Evolutionary conservation across 37 sponge, comb jelly and placozoan genomes (phyloP).

Genomic region (Agelas oroides): DNA sequence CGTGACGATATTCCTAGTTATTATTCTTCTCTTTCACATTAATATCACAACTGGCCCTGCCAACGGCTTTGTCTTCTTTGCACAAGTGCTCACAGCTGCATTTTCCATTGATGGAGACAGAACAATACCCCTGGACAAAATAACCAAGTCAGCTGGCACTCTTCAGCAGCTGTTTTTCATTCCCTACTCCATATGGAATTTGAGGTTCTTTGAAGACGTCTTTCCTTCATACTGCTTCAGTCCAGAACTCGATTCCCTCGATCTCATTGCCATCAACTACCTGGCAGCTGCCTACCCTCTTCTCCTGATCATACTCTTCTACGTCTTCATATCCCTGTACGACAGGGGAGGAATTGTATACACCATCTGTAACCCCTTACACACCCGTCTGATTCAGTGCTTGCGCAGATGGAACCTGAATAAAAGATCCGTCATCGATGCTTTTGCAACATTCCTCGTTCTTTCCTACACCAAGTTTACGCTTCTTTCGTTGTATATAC

Average conservation of each 20-base stretch:
- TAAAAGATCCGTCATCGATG: conserved; percentile 21
- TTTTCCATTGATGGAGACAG: conserved; percentile 38
- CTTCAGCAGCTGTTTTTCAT: not conserved
- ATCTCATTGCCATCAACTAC: conserved; percentile 5
- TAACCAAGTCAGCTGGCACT: not conserved
- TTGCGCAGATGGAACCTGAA: conserved; percentile 36
- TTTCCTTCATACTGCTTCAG: conserved; percentile 13
- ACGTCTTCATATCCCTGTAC: conserved; percentile 19
- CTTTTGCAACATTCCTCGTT: conserved; percentile 55
- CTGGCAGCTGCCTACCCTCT: conserved; percentile 34
- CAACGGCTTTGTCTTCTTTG: conserved; percentile 61
- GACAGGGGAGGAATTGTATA: not conserved
- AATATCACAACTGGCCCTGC: conserved; percentile 50
- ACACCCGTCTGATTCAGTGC: conserved; percentile 11
- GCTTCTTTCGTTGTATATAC: conserved; percentile 19
- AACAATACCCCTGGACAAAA: not conserved
- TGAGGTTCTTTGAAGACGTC: conserved; percentile 39
- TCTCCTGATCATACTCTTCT: conserved; percentile 4
- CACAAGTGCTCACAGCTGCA: conserved; percentile 31
- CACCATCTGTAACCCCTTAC: conserved; percentile 6
- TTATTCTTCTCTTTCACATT: conserved; percentile 56
- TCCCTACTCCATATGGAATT: conserved; percentile 61
- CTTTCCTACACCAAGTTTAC: conserved; percentile 65
- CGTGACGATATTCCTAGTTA: conserved; percentile 30
- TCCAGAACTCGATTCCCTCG: not conserved